Evolutionary conservation across 2,888 invertebrate species (phyloP).

Genomic region (Cephus nigrinus): DNA sequence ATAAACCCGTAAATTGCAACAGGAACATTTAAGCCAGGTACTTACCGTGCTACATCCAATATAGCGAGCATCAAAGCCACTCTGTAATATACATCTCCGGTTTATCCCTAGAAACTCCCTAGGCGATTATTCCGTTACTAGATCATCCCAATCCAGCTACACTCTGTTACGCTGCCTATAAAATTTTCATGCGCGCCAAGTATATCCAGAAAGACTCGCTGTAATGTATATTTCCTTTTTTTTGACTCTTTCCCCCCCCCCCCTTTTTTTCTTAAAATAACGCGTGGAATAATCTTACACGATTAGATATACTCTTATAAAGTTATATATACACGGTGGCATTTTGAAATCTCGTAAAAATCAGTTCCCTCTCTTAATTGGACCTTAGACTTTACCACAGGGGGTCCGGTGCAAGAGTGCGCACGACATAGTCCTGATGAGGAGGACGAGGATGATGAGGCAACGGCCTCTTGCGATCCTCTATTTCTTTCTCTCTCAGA

Average conservation of each 20-base stretch:
- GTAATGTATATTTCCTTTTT: not conserved
- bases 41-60: not conserved
- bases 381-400: not conserved
- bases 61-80: not conserved
- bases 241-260: not conserved
- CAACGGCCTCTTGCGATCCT: not conserved
- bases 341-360: not conserved
- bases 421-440: not conserved
- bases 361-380: not conserved
- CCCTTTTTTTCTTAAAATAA: not conserved
- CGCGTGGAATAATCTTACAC: not conserved
- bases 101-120: not conserved
- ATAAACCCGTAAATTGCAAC: not conserved
- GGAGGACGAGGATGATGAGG: not conserved
- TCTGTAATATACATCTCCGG: not conserved
- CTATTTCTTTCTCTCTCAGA: not conserved
- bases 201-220: not conserved
- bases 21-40: not conserved
- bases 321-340: not conserved
- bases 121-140: not conserved
- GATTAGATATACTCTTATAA: not conserved
- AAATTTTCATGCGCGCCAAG: not conserved
- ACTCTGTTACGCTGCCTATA: not conserved
- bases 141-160: not conserved
- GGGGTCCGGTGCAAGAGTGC: not conserved